Evolutionary conservation across 2,888 invertebrate species (phyloP), one percentile per base, ranked within the genome.

Genomic region (Archips crataeganus): DNA sequence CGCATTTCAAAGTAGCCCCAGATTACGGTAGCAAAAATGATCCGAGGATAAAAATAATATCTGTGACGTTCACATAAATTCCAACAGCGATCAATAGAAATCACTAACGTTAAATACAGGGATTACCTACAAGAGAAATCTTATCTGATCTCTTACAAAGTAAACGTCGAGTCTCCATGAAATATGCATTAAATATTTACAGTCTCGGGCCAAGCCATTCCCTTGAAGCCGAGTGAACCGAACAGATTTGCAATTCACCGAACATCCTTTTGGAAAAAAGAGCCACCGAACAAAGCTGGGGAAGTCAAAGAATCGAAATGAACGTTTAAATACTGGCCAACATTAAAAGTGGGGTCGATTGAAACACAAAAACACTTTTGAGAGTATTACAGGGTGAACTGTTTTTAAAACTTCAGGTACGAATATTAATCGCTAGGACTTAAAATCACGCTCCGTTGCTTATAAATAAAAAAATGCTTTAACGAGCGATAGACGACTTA

Each of bases 141-240:
- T 85, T 84, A 85, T 86, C 84, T 84, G 88, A 90, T 91, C 86
- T 89, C 84, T 90, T 90, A 87, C 89, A 91, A 90, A 90, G 90
- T 87, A 91, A 92, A 90, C 85, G 87, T 85, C 84, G 85, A 85
- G 85, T 85, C 81, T 83, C 89, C 90, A 92, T 94, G 93, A 93
- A 94, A 93, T 93, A 93, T 93, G 91, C 92, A 93, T 94, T 90
- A 90, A 93, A 93, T 94, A 93, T 93, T 93, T 93, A 91, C 89
- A 91, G 90, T 87, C 88, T 83, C 87, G 82, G 85, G 85, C 86
- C 78, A 74, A 85, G 86, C 85, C 86, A 87, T 87, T 90, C 88
- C 87, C 91, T 90, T 91, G 89, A 88, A 92, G 91, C 90, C 87
- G 88, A 87, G 86, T 90, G 88, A 89, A 88, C 85, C 86, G 88